Evolutionary conservation across 2,113 vertebrate species (phyloP).

Genomic region (Rhinolophus sinicus): DNA sequence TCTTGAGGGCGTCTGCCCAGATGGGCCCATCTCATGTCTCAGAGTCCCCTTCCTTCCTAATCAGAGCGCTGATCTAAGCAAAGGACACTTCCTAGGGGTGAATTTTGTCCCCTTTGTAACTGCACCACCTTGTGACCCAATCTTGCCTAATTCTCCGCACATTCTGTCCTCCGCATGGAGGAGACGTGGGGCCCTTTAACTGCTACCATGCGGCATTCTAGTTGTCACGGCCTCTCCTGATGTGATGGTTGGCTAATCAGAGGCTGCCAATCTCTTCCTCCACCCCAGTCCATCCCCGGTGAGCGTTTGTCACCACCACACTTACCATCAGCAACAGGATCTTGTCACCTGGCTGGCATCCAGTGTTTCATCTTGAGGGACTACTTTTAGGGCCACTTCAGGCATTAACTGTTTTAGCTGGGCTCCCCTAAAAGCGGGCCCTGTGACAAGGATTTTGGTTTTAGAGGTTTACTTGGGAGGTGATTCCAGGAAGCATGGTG

Average conservation of each 20-base stretch:
- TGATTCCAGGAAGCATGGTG: not conserved
- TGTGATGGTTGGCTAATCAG: not conserved
- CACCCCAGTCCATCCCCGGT: not conserved
- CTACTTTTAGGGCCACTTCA: not conserved
- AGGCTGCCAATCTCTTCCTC: not conserved
- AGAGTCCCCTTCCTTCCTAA: not conserved
- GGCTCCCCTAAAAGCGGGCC: not conserved
- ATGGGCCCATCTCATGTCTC: not conserved
- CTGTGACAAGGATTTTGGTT: not conserved
- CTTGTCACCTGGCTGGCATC: not conserved
- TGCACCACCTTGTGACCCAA: not conserved
- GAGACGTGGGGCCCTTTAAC: not conserved
- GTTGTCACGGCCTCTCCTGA: not conserved
- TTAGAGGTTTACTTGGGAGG: not conserved
- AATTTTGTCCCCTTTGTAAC: not conserved
- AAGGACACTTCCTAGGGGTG: not conserved
- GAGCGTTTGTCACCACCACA: rapidly evolving
- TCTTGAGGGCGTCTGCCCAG: not conserved
- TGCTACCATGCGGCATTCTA: not conserved
- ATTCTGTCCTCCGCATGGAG: not conserved
- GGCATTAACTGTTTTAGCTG: not conserved
- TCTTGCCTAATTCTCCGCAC: not conserved
- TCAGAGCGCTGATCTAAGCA: not conserved
- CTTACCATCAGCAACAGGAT: not conserved
- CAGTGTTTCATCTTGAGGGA: not conserved